Conservation (phyloP, 1,140 invertebrate genomes). For the Lordiphosa mommai region DNA sequence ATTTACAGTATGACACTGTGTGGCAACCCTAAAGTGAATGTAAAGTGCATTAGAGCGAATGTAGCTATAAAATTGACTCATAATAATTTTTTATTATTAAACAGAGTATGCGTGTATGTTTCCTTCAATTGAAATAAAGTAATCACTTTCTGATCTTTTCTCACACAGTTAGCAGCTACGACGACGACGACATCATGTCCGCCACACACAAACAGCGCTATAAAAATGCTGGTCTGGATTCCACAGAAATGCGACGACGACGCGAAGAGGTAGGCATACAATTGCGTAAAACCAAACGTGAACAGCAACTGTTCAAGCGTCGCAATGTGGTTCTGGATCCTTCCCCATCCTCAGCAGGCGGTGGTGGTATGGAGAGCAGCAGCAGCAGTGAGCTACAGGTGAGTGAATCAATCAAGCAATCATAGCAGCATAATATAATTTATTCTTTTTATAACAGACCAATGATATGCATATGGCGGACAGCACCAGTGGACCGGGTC, state of each 20-base stretch:
- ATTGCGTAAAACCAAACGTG: conserved; percentile 96
- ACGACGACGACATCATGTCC: conserved; percentile 81
- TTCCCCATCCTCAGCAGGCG: conserved; percentile 9
- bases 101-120: no score
- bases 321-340: conserved; percentile 88
- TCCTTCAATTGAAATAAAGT: no score
- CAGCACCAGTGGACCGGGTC: conserved; percentile 32
- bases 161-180: conserved; percentile 6
- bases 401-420: background rate
- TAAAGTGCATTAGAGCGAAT: conserved; percentile 1
- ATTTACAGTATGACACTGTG: background rate
- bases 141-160: no score
- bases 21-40: conserved; percentile 21
- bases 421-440: background rate
- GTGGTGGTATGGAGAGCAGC: conserved; percentile 37
- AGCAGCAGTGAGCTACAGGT: conserved; percentile 50
- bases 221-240: conserved; percentile 96
- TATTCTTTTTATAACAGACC: background rate
- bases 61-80: background rate
- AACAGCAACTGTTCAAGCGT: conserved; percentile 94
- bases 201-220: conserved; percentile 95
- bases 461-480: conserved; percentile 64
- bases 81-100: background rate
- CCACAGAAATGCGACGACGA: conserved; percentile 93
- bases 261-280: conserved; percentile 98